Evolutionary conservation across 2,113 vertebrate genomes (phyloP).

Genomic region (Bubo scandiacus): DNA sequence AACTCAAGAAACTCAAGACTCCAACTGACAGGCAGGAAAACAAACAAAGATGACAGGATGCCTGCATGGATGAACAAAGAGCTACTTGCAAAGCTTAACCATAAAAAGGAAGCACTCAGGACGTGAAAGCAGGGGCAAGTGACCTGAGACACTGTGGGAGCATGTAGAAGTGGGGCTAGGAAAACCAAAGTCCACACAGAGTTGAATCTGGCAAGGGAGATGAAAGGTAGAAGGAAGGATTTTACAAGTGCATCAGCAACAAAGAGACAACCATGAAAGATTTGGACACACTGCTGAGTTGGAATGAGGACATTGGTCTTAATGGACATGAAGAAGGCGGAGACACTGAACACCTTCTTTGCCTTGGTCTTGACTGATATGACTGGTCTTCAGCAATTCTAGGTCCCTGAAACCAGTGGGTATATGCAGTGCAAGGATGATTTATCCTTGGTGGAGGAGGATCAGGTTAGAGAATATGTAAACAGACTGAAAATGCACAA

Average conservation of each 20-base stretch:
- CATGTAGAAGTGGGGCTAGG: neutral
- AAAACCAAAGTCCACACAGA: neutral
- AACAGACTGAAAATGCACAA: neutral
- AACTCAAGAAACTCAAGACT: neutral
- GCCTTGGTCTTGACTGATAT: neutral
- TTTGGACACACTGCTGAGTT: too few relatives aligned
- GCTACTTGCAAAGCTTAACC: neutral
- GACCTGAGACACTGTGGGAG: neutral
- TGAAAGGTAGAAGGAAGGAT: neutral
- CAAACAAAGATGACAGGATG: neutral
- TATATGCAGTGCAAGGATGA: neutral
- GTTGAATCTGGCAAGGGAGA: neutral
- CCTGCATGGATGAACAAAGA: neutral
- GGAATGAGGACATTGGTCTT: neutral
- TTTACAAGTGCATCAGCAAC: neutral
- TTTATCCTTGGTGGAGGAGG: neutral
- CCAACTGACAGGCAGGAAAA: neutral
- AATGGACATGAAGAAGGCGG: neutral
- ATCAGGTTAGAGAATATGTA: neutral
- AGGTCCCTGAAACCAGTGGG: neutral
- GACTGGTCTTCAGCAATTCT: neutral
- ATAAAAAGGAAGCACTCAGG: neutral
- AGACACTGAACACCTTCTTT: neutral
- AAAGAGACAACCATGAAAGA: neutral
- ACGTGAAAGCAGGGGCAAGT: neutral